Conservation (phyloP, 1,140 invertebrate genomes). For the Zaprionus tsacasi region DNA sequence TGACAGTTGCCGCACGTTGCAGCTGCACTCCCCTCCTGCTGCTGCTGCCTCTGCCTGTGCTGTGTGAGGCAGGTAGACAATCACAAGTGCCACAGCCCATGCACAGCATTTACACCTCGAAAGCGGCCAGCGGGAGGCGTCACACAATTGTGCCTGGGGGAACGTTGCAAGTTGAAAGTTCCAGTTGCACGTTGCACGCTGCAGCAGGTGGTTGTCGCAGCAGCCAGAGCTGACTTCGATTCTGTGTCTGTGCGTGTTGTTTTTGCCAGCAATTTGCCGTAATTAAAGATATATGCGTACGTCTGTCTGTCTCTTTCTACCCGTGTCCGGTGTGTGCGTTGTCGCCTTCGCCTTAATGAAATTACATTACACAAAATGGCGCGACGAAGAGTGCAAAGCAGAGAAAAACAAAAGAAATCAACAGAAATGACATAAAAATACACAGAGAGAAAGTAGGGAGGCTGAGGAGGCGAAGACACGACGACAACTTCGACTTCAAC, state of each 20-base stretch:
- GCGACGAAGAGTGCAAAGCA: slow-evolving; percentile 4
- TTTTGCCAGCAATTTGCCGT: slow-evolving; percentile 41
- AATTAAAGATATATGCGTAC: slow-evolving; percentile 60
- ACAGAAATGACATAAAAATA: slow-evolving; percentile 37
- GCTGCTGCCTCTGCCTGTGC: background rate
- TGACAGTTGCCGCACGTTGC: slow-evolving; percentile 54
- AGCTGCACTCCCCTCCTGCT: slow-evolving; percentile 1
- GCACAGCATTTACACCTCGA: slow-evolving; percentile 39
- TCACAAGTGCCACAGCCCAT: slow-evolving; percentile 36
- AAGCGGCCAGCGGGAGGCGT: slow-evolving; percentile 31
- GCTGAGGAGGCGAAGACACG: slow-evolving; percentile 20
- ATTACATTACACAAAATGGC: slow-evolving; percentile 65
- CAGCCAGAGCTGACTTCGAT: slow-evolving; percentile 17
- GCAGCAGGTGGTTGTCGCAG: slow-evolving; percentile 37
- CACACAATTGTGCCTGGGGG: slow-evolving; percentile 43
- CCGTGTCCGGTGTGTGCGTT: slow-evolving; percentile 33
- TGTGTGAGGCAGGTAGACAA: slow-evolving; percentile 1
- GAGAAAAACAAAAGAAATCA: slow-evolving; percentile 49
- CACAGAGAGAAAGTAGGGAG: background rate
- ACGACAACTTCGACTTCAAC: slow-evolving; percentile 18
- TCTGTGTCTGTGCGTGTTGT: slow-evolving; percentile 13
- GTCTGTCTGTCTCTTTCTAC: slow-evolving; percentile 3
- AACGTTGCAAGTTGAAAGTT: slow-evolving; percentile 5
- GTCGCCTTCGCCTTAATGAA: slow-evolving; percentile 66
- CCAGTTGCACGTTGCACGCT: background rate